phyloP scores from a whole-genome alignment of 2,113 vertebrate genomes.

The Chascanopsetta lugubris region DNA sequence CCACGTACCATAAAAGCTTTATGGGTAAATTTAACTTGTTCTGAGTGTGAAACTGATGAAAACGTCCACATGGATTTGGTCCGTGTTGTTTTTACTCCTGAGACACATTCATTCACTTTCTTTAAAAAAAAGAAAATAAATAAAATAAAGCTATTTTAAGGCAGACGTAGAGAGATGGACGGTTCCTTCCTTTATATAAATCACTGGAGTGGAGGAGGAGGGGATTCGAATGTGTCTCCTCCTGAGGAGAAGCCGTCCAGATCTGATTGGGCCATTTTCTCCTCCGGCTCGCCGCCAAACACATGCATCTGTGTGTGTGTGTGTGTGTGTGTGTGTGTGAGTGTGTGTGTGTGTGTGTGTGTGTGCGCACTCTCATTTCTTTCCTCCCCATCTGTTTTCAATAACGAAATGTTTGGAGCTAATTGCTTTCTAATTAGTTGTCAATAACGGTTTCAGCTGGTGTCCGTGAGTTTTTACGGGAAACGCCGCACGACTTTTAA shows the following conservation, averaged over 20 bases:
- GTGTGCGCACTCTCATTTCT: conserved; percentile 56
- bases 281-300: conserved; percentile 29
- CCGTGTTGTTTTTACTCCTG: not conserved
- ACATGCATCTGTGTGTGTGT: conserved; percentile 16
- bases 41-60: conserved; percentile 16
- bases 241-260: conserved; percentile 39
- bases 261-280: conserved; percentile 48
- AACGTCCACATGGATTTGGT: conserved; percentile 3
- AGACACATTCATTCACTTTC: not conserved
- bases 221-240: not conserved
- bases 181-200: not conserved
- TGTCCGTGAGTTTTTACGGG: conserved; percentile 66
- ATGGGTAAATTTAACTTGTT: conserved; percentile 16
- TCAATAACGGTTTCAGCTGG: conserved; percentile 82
- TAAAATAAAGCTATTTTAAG: not conserved
- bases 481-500: conserved; percentile 33
- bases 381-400: conserved; percentile 74
- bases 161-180: not conserved
- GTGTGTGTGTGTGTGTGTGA: conserved; percentile 6
- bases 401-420: conserved; percentile 74
- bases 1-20: conserved; percentile 18
- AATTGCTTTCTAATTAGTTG: conserved; percentile 82
- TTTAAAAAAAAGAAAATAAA: conserved; percentile 2
- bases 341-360: conserved; percentile 16
- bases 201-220: conserved; percentile 2